Conservation (phyloP, 2,113 vertebrate genomes). For the Cardinalis cardinalis region DNA sequence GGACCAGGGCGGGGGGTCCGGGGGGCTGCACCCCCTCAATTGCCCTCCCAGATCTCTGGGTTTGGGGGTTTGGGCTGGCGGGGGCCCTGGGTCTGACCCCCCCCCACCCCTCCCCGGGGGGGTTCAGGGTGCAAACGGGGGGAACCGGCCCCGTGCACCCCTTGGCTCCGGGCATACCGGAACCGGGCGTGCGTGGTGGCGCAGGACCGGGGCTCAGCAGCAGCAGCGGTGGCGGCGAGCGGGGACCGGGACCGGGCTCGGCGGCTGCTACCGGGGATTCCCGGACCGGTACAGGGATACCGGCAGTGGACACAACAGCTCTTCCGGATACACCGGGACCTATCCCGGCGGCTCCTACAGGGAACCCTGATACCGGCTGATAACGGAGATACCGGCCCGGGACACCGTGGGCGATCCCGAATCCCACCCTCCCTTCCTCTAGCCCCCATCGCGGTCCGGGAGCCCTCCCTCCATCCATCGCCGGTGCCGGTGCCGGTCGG, state of each 20-base stretch:
- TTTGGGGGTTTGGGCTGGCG: neutral
- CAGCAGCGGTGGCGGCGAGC: neutral
- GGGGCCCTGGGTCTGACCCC: rapidly evolving
- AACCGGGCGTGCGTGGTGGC: neutral
- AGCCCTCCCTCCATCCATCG: neutral
- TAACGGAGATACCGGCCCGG: neutral
- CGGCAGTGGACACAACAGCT: neutral
- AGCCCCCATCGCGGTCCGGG: neutral
- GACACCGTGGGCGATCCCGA: neutral
- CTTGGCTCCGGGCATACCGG: neutral
- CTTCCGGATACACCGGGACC: neutral
- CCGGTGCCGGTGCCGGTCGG: neutral
- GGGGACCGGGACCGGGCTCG: rapidly evolving
- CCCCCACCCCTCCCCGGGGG: no score
- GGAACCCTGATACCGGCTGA: neutral
- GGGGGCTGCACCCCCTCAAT: neutral
- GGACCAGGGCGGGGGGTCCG: neutral
- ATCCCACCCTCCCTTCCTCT: no score
- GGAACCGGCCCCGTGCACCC: neutral
- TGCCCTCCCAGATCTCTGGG: no score
- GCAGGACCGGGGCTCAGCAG: neutral
- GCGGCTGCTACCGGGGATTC: no score
- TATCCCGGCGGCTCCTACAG: neutral
- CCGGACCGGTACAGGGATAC: no score
- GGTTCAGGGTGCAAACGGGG: no score